These are phyloP conservation scores for Balaenoptera acutorostrata DNA, from an alignment of 2,113 vertebrate species.

Conservation along the genomic window DNA sequence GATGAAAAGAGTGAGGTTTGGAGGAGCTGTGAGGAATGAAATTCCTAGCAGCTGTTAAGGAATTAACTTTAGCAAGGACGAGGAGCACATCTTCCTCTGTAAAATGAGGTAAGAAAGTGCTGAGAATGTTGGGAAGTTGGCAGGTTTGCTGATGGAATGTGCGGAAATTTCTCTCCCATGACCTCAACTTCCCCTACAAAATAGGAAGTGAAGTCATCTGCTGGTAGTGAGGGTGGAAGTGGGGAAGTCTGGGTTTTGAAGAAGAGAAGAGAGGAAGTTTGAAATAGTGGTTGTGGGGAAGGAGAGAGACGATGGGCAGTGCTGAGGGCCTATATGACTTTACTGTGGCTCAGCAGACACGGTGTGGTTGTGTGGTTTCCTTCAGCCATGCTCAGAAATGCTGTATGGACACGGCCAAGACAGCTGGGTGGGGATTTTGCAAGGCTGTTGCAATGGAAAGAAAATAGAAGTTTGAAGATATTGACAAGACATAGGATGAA, in stretches of 20 bases:
- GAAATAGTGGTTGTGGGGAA: background rate
- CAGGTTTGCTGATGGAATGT: background rate
- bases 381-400: background rate
- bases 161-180: background rate
- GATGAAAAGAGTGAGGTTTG: background rate
- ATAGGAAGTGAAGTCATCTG: background rate
- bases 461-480: background rate
- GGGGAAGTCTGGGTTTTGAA: background rate
- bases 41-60: background rate
- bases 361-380: background rate
- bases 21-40: background rate
- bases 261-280: slow-evolving; percentile 34
- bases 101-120: background rate
- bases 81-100: background rate
- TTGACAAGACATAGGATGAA: background rate
- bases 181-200: slow-evolving; percentile 7
- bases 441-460: background rate
- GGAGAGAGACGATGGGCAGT: background rate
- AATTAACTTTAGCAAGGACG: background rate
- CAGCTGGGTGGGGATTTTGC: background rate
- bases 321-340: background rate
- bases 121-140: background rate
- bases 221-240: background rate
- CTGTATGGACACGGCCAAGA: background rate
- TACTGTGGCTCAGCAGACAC: background rate